Base-by-base conservation (phyloP, 2,888 invertebrate genomes). In the Cybosia mesomella region DNA sequence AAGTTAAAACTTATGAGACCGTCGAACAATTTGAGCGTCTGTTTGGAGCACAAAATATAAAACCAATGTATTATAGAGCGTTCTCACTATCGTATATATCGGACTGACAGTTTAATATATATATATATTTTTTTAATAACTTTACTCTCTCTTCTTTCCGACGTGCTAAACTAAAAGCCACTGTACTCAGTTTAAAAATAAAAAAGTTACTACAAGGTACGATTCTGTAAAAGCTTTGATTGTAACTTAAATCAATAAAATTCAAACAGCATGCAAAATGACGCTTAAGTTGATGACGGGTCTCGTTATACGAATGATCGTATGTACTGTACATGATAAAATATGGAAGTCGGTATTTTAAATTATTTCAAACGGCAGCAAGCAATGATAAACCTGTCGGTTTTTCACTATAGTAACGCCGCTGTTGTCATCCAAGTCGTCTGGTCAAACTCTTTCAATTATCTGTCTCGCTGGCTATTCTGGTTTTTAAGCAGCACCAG, bases 311-410 rank as follows among this genome's bases (percentile, higher is more conserved):
- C n/a, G 49, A 49, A 49, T 49, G 9, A n/a, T 49, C n/a, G n/a
- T 49, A 49, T 49, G 28, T 28, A 49, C 9, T 2, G 18, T 49
- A 18, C 39, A 39, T 39, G 15, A 39, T 39, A 15, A 39, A 15
- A 15, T 39, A 39, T 39, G 5, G 39, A 39, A 39, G 15, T 15
- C 15, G 39, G 10, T 11, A 36, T 36, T 34, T 36, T 11, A 39
- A 43, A 43, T 49, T 7, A 49, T 49, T n/a, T n/a, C 1, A n/a
- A 49, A n/a, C 9, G n/a, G 49, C n/a, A 49, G 49, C 49, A 49
- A 49, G n/a, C 49, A 49, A 49, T 49, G 49, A 49, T 49, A 49
- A 49, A n/a, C n/a, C 49, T 49, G 49, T n/a, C 49, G n/a, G 18
- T 8, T n/a, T n/a, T 49, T 49, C 8, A n/a, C n/a, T 7, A 43